Evolutionary conservation across 2,797 vertebrate species (phyloP).

Genomic region (Brotula barbata): DNA sequence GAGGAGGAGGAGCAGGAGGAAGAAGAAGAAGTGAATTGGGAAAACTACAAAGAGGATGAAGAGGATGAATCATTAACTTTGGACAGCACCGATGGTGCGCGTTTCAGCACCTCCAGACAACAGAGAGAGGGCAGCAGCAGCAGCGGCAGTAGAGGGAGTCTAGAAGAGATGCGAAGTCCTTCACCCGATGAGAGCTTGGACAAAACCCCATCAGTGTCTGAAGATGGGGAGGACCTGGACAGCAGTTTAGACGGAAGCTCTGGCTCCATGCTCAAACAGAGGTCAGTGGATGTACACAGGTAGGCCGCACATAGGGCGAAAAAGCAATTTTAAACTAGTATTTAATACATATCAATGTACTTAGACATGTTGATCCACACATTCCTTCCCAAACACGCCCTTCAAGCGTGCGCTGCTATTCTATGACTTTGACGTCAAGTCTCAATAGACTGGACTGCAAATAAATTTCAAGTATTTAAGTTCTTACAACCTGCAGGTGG

Average conservation of each 20-base stretch:
- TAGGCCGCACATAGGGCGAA: neutral
- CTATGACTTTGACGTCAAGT: too few relatives aligned
- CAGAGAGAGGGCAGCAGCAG: slow-evolving; percentile 36
- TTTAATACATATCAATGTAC: too few relatives aligned
- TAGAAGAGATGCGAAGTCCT: slow-evolving; percentile 64
- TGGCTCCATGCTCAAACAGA: slow-evolving; percentile 70
- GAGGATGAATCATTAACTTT: slow-evolving; percentile 57
- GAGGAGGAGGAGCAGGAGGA: slow-evolving; percentile 24
- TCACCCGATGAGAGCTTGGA: slow-evolving; percentile 67
- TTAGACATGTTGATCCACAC: too few relatives aligned
- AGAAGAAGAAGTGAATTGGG: slow-evolving; percentile 45
- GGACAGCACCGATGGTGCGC: slow-evolving; percentile 56
- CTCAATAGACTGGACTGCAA: too few relatives aligned
- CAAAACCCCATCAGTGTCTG: slow-evolving; percentile 68
- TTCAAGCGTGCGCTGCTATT: too few relatives aligned
- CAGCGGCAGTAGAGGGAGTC: slow-evolving; percentile 59
- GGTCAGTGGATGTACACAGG: slow-evolving; percentile 57
- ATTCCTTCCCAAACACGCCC: too few relatives aligned
- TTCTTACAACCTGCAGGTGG: too few relatives aligned
- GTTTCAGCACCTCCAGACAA: slow-evolving; percentile 27
- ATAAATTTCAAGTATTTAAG: neutral
- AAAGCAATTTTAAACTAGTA: too few relatives aligned
- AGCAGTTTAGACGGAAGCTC: slow-evolving; percentile 75
- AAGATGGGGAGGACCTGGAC: slow-evolving; percentile 78
- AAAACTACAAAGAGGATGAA: slow-evolving; percentile 50